Percentiles rank a stretch among this genome's conserved stretches.
These are phyloP conservation scores for Gadus macrocephalus DNA, from an alignment of 2,113 vertebrate species.

Conservation along the genomic window DNA sequence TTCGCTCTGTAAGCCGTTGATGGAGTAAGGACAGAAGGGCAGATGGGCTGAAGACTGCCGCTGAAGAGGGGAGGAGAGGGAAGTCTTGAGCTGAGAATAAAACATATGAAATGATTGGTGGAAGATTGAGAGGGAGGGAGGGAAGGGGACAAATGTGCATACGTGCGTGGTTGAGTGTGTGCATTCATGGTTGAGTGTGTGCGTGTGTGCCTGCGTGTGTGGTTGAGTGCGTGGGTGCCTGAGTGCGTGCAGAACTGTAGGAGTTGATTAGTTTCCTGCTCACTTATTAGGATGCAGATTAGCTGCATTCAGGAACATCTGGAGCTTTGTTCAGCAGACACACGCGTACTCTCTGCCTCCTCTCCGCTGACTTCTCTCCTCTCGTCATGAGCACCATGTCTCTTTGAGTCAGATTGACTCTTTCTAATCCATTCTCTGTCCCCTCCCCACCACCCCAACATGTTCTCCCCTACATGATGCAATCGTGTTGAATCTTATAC, in stretches of 20 bases:
- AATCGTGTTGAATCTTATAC: neutral
- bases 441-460: conserved; percentile 26
- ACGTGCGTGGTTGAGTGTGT: too few relatives aligned
- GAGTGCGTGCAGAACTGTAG: conserved; percentile 50
- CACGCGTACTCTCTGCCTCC: conserved; percentile 11
- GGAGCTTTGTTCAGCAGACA: conserved; percentile 50
- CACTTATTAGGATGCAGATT: conserved; percentile 74
- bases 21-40: conserved; percentile 33
- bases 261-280: conserved; percentile 70
- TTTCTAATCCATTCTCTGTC: conserved; percentile 21
- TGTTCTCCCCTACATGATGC: neutral
- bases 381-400: conserved; percentile 15
- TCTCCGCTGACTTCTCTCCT: conserved; percentile 26
- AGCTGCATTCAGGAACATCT: conserved; percentile 74
- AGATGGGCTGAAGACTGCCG: conserved; percentile 59
- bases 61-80: conserved; percentile 42
- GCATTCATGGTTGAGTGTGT: too few relatives aligned
- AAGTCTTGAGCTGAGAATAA: conserved; percentile 25
- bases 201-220: too few relatives aligned
- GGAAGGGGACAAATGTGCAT: too few relatives aligned
- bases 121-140: conserved; percentile 31
- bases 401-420: neutral
- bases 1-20: conserved; percentile 30
- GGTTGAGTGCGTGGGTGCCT: neutral
- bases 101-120: too few relatives aligned